phyloP scores from a whole-genome alignment of 2,113 vertebrate genomes.

The Paratilapia polleni region DNA sequence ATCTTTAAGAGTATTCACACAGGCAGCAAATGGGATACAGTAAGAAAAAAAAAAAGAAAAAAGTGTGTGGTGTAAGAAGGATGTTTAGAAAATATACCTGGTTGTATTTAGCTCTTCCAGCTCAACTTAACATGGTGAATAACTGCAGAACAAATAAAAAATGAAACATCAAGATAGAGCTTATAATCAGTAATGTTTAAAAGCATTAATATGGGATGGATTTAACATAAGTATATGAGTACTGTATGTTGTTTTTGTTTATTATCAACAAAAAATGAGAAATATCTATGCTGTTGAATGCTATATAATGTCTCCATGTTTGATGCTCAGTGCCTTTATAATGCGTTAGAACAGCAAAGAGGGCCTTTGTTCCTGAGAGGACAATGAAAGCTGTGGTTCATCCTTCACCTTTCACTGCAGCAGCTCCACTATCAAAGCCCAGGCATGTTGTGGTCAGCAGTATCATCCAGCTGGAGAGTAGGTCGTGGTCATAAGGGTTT shows the following conservation, averaged over 20 bases:
- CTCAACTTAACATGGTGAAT: neutral
- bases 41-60: neutral
- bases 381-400: slow-evolving; percentile 56
- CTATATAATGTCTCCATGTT: slow-evolving; percentile 24
- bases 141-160: neutral
- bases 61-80: neutral
- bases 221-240: neutral
- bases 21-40: slow-evolving; percentile 14
- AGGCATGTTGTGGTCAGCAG: slow-evolving; percentile 20
- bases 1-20: slow-evolving; percentile 30
- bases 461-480: slow-evolving; percentile 31
- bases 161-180: neutral
- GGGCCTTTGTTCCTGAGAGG: slow-evolving; percentile 61
- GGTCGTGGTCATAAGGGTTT: neutral
- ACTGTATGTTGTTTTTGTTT: neutral
- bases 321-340: slow-evolving; percentile 54
- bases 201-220: neutral
- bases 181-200: neutral
- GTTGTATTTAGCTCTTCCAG: neutral
- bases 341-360: slow-evolving; percentile 28
- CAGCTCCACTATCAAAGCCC: slow-evolving; percentile 47
- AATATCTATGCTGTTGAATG: slow-evolving; percentile 1
- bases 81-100: slow-evolving; percentile 11
- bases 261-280: neutral
- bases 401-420: slow-evolving; percentile 43